Conservation (phyloP, 1,140 invertebrate species). For the Gerris buenoi region DNA sequence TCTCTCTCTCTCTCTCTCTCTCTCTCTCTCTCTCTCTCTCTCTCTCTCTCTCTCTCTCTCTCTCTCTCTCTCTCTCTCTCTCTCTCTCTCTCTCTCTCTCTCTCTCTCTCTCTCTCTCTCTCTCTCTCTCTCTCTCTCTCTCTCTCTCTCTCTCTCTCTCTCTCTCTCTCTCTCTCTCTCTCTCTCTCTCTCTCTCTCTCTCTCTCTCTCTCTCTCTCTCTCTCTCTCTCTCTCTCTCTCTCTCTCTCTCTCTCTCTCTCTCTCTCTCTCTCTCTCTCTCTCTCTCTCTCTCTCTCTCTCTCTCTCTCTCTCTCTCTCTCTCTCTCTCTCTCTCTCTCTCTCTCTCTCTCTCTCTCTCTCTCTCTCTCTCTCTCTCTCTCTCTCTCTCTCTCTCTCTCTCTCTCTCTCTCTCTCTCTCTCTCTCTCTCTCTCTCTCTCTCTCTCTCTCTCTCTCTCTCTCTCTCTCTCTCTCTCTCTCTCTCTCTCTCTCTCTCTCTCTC, state of each 20-base stretch:
- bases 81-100: constrained; percentile 1
- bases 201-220: constrained; percentile 1
- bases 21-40: background rate
- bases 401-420: constrained; percentile 1
- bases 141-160: constrained; percentile 1
- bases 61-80: constrained; percentile 1
- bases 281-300: constrained; percentile 1
- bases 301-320: constrained; percentile 1
- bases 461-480: background rate
- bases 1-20: constrained; percentile 1
- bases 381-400: constrained; percentile 1
- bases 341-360: constrained; percentile 1
- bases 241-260: constrained; percentile 1
- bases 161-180: constrained; percentile 1
- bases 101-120: constrained; percentile 1
- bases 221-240: constrained; percentile 1
- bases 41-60: constrained; percentile 1
- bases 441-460: constrained; percentile 1
- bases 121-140: constrained; percentile 1
- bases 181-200: constrained; percentile 1
- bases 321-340: constrained; percentile 1
- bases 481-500: constrained; percentile 1
- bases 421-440: constrained; percentile 1
- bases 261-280: constrained; percentile 1
- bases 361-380: constrained; percentile 1